Evolutionary conservation across 2,888 invertebrate species (phyloP).

Genomic region (Erebia palarica): DNA sequence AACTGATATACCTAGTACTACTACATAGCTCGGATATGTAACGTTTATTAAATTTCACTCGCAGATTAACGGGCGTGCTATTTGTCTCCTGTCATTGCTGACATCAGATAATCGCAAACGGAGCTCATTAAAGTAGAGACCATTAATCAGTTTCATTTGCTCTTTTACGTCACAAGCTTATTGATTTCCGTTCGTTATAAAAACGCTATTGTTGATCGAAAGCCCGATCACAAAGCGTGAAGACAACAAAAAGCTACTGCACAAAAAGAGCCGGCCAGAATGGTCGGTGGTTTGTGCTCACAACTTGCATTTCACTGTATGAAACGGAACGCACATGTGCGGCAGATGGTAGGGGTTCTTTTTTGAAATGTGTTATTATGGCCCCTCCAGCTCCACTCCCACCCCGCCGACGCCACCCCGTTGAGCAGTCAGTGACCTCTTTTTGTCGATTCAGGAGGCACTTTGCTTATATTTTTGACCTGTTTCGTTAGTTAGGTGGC

Average conservation of each 20-base stretch:
- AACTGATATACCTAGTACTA: conserved; percentile 19
- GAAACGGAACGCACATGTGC: conserved; percentile 75
- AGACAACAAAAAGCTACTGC: conserved; percentile 73
- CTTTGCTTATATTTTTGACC: conserved; percentile 66
- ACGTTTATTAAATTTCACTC: conserved; percentile 18
- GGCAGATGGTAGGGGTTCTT: conserved; percentile 79
- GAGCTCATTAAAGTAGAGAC: conserved; percentile 39
- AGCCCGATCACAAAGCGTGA: conserved; percentile 74
- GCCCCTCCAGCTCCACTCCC: conserved; percentile 53
- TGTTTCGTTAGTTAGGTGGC: conserved; percentile 51
- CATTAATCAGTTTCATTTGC: conserved; percentile 45
- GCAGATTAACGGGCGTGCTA: conserved; percentile 23
- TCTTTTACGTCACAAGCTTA: conserved; percentile 58
- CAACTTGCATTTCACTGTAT: conserved; percentile 72
- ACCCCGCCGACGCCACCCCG: conserved; percentile 55
- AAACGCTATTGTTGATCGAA: conserved; percentile 71
- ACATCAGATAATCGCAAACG: conserved; percentile 38
- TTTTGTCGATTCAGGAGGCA: conserved; percentile 62
- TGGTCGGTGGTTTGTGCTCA: conserved; percentile 65
- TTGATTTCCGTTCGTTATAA: conserved; percentile 71
- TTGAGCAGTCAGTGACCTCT: conserved; percentile 76
- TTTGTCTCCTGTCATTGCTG: conserved; percentile 37
- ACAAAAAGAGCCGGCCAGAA: conserved; percentile 62
- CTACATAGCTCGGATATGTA: conserved; percentile 29
- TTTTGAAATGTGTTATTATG: conserved; percentile 76